A percentile compares a stretch with the other conserved stretches of the same genome.
Conservation (phyloP, 2,888 invertebrate species). For the Clistopyga incitator region DNA sequence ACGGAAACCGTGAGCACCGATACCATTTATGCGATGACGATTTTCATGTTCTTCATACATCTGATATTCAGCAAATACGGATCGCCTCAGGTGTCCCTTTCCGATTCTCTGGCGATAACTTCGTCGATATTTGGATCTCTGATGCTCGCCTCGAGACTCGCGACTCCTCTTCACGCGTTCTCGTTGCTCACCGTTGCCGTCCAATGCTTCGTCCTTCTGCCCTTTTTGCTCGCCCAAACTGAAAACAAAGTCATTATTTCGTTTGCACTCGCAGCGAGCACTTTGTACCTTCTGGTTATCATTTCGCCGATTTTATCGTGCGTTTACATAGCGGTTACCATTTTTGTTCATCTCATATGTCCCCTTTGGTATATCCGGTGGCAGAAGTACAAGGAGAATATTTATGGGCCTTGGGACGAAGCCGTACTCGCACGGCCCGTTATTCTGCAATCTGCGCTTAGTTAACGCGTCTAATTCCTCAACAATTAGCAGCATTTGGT, state of each 20-base stretch:
- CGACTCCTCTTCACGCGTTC: constrained; percentile 94
- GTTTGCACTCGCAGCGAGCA: constrained; percentile 85
- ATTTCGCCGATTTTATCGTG: constrained; percentile 87
- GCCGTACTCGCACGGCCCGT: constrained; percentile 86
- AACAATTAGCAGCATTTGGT: not conserved
- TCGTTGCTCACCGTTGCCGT: constrained; percentile 95
- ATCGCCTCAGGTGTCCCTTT: constrained; percentile 93
- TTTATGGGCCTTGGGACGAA: constrained; percentile 99
- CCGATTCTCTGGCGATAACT: constrained; percentile 96
- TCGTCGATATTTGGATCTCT: constrained; percentile 98
- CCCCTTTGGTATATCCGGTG: constrained; percentile 91
- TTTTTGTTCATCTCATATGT: constrained; percentile 90
- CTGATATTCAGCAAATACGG: constrained; percentile 97
- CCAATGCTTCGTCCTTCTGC: constrained; percentile 95
- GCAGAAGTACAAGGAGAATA: constrained; percentile 94
- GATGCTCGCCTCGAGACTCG: constrained; percentile 96
- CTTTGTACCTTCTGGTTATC: constrained; percentile 85
- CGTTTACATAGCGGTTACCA: constrained; percentile 87
- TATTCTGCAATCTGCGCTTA: constrained; percentile 35
- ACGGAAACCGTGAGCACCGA: constrained; percentile 99
- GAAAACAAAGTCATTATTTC: constrained; percentile 86
- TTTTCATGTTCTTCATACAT: constrained; percentile 94
- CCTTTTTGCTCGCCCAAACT: constrained; percentile 89
- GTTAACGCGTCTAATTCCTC: not conserved
- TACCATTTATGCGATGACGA: constrained; percentile 97